Base-by-base conservation (phyloP, 2,797 vertebrate genomes). In the Danio albolineatus region DNA sequence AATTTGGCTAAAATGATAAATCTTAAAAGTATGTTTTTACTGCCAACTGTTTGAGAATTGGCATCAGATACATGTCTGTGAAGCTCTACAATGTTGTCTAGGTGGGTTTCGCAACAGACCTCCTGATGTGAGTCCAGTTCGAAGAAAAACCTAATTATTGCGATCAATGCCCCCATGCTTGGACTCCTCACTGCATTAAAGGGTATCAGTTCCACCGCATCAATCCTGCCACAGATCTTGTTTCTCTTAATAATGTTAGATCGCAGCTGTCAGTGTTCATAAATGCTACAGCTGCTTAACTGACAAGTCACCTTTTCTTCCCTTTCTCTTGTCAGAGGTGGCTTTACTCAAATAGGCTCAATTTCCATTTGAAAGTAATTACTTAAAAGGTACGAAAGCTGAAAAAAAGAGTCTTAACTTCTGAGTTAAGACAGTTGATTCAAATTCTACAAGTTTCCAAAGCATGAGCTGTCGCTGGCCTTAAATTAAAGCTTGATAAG, bases 281-380 rank as follows among this genome's bases (percentile, higher is more conserved):
- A 83, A 81, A 82, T 57, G 73, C 80, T 66, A 71, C 28, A n/a
- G 61, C 79, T 76, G 72, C 62, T 76, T 65, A 76, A 64, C 66
- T 83, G 78, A 87, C 81, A 82, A 73, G 83, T 87, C 87, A 81
- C 83, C 81, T 90, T 86, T 84, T 86, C 78, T 78, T 82, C 82
- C 17, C 12, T 77, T 82, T 60, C 13, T 49, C 64, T 86, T 74
- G 59, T 65, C 73, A 44, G 17, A 13, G 19, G 44, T 10, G 65
- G 69, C 81, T 80, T 65, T 70, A 67, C 84, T 80, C 80, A 39
- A 74, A 75, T 14, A 0, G 66, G 62, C 39, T 10, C 38, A 14
- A 86, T 89, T 85, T 88, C 61, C 79, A 89, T 86, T 87, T 90
- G 73, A 90, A 87, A 90, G 72, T 75, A 83, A 85, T n/a, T 75